These are phyloP conservation scores for Engraulis encrasicolus DNA, from an alignment of 2,113 vertebrate genomes.

Conservation along the genomic window DNA sequence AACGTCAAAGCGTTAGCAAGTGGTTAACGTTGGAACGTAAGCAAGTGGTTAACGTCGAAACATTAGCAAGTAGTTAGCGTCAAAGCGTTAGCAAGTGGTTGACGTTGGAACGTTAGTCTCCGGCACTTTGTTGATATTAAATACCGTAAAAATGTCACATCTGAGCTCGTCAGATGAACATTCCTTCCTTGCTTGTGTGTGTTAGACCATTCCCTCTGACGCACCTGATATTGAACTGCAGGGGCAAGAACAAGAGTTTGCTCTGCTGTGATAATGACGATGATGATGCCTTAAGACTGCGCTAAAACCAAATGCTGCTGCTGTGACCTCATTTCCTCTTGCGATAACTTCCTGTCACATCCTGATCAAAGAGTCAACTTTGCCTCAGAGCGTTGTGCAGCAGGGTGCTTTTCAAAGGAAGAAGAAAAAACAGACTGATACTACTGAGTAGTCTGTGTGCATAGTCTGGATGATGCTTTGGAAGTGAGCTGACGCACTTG, in stretches of 20 bases:
- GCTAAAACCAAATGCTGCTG: constrained; percentile 7
- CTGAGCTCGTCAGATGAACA: no score
- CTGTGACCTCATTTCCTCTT: not conserved
- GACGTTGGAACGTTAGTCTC: no score
- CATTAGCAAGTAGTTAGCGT: no score
- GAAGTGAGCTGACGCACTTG: not conserved
- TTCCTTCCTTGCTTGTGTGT: no score
- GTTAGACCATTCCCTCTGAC: no score
- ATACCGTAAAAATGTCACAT: no score
- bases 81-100: no score
- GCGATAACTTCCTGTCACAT: constrained; percentile 2
- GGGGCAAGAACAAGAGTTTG: not conserved
- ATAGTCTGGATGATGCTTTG: not conserved
- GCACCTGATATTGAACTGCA: no score
- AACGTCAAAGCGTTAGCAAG: no score
- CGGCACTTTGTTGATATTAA: no score
- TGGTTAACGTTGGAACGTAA: no score
- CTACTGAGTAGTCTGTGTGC: not conserved
- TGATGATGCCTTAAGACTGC: constrained; percentile 20
- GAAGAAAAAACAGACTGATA: not conserved
- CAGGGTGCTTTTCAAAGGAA: not conserved
- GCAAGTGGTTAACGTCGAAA: no score
- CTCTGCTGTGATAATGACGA: not conserved
- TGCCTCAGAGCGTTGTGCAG: not conserved
- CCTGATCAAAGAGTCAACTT: not conserved